Percentiles rank a stretch among this genome's conserved stretches.
Evolutionary conservation across 2,113 vertebrate species (phyloP).

Genomic region (Eulemur rufifrons): DNA sequence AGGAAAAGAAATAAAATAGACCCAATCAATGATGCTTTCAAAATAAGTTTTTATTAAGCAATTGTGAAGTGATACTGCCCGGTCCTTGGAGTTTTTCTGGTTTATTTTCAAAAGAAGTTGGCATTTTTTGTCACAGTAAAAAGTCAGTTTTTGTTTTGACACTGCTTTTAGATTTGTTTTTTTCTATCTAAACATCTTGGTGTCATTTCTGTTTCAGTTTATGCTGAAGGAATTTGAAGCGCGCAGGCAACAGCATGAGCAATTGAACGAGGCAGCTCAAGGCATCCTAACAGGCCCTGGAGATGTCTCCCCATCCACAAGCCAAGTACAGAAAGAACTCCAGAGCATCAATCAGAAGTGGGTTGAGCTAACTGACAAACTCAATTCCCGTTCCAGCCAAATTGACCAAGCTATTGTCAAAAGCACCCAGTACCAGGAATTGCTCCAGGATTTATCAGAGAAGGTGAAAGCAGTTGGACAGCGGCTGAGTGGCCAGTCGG

Average conservation of each 20-base stretch:
- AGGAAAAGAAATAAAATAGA: slow-evolving; percentile 49
- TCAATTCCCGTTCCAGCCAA: slow-evolving; percentile 91
- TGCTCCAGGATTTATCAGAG: slow-evolving; percentile 90
- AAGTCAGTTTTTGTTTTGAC: slow-evolving; percentile 81
- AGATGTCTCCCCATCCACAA: slow-evolving; percentile 87
- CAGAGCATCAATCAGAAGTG: slow-evolving; percentile 92
- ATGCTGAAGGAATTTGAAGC: slow-evolving; percentile 99
- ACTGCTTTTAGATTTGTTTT: slow-evolving; percentile 79
- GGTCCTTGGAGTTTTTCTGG: not conserved
- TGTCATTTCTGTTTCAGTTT: slow-evolving; percentile 90
- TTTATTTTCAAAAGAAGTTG: slow-evolving; percentile 53
- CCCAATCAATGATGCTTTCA: not conserved
- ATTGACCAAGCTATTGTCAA: slow-evolving; percentile 95
- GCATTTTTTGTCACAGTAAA: slow-evolving; percentile 56
- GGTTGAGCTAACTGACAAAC: slow-evolving; percentile 89
- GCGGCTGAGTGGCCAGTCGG: slow-evolving; percentile 90
- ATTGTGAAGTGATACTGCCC: not conserved
- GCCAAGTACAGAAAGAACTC: slow-evolving; percentile 90
- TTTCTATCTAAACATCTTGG: slow-evolving; percentile 75
- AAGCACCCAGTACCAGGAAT: slow-evolving; percentile 92
- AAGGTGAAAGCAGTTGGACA: slow-evolving; percentile 89
- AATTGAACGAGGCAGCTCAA: slow-evolving; percentile 93
- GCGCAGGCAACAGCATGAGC: slow-evolving; percentile 93
- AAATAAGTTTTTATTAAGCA: slow-evolving; percentile 46
- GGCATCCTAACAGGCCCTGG: slow-evolving; percentile 91